A percentile compares a stretch with the other conserved stretches of the same genome.
Conservation (phyloP, 1,140 invertebrate species). For the Piezodorus guildinii region DNA sequence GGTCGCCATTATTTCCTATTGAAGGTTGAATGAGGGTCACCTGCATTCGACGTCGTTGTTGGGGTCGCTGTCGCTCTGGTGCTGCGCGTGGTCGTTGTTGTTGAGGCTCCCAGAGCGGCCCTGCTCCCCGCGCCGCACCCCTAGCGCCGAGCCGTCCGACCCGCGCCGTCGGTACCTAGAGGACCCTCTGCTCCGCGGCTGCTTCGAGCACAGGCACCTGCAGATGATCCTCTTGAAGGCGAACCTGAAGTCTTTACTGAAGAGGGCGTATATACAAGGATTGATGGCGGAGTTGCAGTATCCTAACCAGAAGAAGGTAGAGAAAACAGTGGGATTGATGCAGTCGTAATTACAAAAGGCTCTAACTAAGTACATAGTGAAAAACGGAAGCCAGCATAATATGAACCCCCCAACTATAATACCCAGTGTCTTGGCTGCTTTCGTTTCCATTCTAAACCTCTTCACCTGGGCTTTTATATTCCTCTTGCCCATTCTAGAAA, state of each 20-base stretch:
- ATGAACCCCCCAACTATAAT: slow-evolving; percentile 91
- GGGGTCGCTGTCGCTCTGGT: slow-evolving; percentile 38
- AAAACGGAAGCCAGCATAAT: slow-evolving; percentile 89
- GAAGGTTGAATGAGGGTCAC: slow-evolving; percentile 35
- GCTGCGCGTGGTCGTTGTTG: slow-evolving; percentile 22
- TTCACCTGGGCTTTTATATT: slow-evolving; percentile 79
- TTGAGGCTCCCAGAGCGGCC: slow-evolving; percentile 26
- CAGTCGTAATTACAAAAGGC: slow-evolving; percentile 65
- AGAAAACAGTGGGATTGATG: slow-evolving; percentile 70
- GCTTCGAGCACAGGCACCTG: slow-evolving; percentile 52
- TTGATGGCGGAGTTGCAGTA: slow-evolving; percentile 95
- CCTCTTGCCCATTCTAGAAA: slow-evolving; percentile 64
- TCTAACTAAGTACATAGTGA: slow-evolving; percentile 79
- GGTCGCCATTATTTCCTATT: not conserved
- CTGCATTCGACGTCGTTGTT: slow-evolving; percentile 39
- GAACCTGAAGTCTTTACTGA: slow-evolving; percentile 83
- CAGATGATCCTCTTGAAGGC: slow-evolving; percentile 88
- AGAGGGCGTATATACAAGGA: slow-evolving; percentile 82
- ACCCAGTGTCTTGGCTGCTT: slow-evolving; percentile 85
- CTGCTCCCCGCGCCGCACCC: slow-evolving; percentile 30
- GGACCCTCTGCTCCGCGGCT: slow-evolving; percentile 14
- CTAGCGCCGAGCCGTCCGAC: slow-evolving; percentile 51
- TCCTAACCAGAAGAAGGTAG: slow-evolving; percentile 89
- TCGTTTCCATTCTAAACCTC: slow-evolving; percentile 79
- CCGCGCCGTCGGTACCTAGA: slow-evolving; percentile 41